Evolutionary conservation across 2,797 vertebrate genomes (phyloP).

Genomic region (Ptychadena robeensis): DNA sequence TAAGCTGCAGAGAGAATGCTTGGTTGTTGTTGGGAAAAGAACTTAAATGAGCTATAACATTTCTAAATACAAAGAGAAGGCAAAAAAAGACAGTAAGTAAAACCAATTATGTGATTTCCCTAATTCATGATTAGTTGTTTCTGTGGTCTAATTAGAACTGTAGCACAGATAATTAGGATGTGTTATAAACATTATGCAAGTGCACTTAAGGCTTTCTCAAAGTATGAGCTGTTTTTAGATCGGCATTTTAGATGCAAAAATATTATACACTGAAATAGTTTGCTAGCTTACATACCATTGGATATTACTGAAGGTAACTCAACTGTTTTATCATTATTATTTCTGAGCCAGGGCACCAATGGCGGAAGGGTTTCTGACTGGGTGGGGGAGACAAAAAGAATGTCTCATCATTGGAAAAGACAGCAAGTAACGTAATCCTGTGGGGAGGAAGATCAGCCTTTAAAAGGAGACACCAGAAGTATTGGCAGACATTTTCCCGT

Average conservation of each 20-base stretch:
- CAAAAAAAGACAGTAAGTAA: neutral
- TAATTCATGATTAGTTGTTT: slow-evolving; percentile 18
- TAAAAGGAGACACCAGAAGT: no score
- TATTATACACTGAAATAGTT: neutral
- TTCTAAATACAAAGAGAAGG: neutral
- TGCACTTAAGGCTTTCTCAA: neutral
- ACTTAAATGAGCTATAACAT: slow-evolving; percentile 5
- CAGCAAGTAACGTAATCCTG: no score
- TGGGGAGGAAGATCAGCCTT: no score
- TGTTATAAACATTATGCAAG: neutral
- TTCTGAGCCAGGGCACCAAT: no score
- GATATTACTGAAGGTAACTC: slow-evolving; percentile 21
- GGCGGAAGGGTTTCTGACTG: no score
- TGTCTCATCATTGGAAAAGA: no score
- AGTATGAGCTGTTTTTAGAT: neutral
- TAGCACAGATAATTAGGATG: slow-evolving; percentile 25
- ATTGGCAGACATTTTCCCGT: no score
- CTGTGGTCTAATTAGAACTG: slow-evolving; percentile 13
- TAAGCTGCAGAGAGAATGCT: neutral
- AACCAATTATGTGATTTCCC: slow-evolving; percentile 14
- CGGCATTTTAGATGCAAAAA: neutral
- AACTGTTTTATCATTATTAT: no score
- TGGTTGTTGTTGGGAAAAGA: neutral
- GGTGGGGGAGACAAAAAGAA: no score
- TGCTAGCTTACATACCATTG: neutral